Evolutionary conservation across 2,888 invertebrate genomes (phyloP).

Genomic region (Piscicola geometra): DNA sequence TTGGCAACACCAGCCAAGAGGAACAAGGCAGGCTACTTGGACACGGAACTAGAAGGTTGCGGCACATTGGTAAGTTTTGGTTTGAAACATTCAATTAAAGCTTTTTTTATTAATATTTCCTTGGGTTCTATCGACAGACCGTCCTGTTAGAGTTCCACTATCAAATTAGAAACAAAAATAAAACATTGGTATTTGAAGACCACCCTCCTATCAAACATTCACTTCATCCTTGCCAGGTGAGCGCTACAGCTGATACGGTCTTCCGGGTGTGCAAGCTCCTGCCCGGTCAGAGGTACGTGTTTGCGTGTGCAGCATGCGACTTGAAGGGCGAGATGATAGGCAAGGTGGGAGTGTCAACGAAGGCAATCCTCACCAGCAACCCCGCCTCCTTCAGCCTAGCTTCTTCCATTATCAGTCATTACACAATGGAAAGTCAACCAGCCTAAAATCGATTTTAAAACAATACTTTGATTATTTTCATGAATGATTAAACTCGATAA

Average conservation of each 20-base stretch:
- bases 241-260: background rate
- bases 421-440: too few relatives aligned
- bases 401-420: background rate
- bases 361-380: background rate
- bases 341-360: background rate
- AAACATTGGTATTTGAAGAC: too few relatives aligned
- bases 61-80: background rate
- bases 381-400: background rate
- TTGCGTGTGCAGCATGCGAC: background rate
- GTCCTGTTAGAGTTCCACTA: too few relatives aligned
- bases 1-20: constrained; percentile 6
- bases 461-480: too few relatives aligned
- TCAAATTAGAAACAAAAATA: too few relatives aligned
- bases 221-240: background rate
- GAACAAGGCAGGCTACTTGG: background rate
- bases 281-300: background rate
- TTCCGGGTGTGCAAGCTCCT: background rate
- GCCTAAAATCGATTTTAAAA: too few relatives aligned
- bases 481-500: too few relatives aligned
- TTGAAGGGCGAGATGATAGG: background rate
- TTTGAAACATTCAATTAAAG: too few relatives aligned
- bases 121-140: too few relatives aligned
- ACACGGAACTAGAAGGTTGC: background rate
- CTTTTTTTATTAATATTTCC: too few relatives aligned
- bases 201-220: too few relatives aligned